These are phyloP conservation scores for Acrobasis suavella DNA, from an alignment of 2,888 invertebrate genomes.

Conservation along the genomic window DNA sequence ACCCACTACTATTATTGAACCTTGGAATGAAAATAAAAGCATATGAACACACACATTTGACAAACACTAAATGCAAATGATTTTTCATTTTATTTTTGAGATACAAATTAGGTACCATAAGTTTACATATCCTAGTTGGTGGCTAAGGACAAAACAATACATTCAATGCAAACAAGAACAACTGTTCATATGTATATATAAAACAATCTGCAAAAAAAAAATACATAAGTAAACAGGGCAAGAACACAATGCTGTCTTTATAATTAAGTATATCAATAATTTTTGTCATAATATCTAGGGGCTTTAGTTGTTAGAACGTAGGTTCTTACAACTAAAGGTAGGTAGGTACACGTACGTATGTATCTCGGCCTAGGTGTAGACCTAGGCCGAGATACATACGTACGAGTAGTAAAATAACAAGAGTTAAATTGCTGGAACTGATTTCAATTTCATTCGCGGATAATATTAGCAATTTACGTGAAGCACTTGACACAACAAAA, in stretches of 20 bases:
- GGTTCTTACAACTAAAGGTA: too few relatives aligned
- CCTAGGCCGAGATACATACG: not conserved
- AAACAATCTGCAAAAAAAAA: not conserved
- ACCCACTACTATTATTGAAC: slow-evolving; percentile 94
- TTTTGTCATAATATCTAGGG: not conserved
- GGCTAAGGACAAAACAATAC: too few relatives aligned
- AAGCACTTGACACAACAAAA: slow-evolving; percentile 4
- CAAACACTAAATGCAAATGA: too few relatives aligned
- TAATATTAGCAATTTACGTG: slow-evolving; percentile 2
- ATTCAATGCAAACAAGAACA: too few relatives aligned
- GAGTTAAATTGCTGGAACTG: not conserved
- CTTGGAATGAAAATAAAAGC: slow-evolving; percentile 51
- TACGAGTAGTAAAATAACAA: not conserved
- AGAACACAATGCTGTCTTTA: not conserved
- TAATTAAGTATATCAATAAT: not conserved
- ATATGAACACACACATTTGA: not conserved
- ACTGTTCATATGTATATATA: too few relatives aligned
- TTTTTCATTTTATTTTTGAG: too few relatives aligned
- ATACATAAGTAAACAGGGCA: not conserved
- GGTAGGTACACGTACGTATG: too few relatives aligned
- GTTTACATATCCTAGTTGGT: too few relatives aligned
- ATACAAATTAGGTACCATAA: too few relatives aligned
- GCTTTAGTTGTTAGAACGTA: not conserved
- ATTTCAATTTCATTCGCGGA: not conserved
- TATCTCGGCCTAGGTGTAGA: not conserved